Evolutionary conservation across 2,113 vertebrate species (phyloP), one percentile per base, ranked within the genome.

Genomic region (Rattus rattus): DNA sequence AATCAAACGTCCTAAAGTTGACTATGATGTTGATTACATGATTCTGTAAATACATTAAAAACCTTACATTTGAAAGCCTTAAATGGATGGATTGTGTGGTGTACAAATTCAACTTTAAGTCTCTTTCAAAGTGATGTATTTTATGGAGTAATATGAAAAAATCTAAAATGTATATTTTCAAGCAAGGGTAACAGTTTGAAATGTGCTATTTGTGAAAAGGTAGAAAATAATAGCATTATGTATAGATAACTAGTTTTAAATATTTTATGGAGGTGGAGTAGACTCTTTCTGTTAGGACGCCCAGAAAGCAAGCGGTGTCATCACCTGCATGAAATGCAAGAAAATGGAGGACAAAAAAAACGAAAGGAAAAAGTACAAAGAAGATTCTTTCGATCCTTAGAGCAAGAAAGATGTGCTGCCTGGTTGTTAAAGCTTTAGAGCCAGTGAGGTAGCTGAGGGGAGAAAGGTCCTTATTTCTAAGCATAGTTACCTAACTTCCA

Each of bases 1-100:
- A 91, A 84, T 56, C 13, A 96, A 88, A 79, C 28, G 7, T 88
- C 90, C 28, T 56, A 88, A 91, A 95, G 73, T 36, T 65, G 47
- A 84, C 36, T 56, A 8, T 30, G 30, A n/a, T 24, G 43, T 77
- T 94, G 26, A 28, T 56, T 91, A 33, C 0, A 52, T 33, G 91
- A 88, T 19, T 85, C 43, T 63, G 4, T 20, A 47, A 85, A 67
- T 69, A 86, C 4, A 67, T 10, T 79, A 43, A 88, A 92, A 91
- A 14, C 28, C 22, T 76, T 26, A 43, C 80, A 81, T 22, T 80
- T 54, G 33, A 54, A 56, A 4, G 5, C 24, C 76, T 83, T 77
- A 87, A 54, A 20, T 33, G 36, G 14, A 14, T 92, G 52, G 47
- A 24, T 39, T 83, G 36, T 75, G 8, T 56, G 77, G 2, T 56